These are phyloP conservation scores for Bolinopsis microptera DNA, from an alignment of 37 sponge, comb jelly and placozoan species.

Conservation along the genomic window DNA sequence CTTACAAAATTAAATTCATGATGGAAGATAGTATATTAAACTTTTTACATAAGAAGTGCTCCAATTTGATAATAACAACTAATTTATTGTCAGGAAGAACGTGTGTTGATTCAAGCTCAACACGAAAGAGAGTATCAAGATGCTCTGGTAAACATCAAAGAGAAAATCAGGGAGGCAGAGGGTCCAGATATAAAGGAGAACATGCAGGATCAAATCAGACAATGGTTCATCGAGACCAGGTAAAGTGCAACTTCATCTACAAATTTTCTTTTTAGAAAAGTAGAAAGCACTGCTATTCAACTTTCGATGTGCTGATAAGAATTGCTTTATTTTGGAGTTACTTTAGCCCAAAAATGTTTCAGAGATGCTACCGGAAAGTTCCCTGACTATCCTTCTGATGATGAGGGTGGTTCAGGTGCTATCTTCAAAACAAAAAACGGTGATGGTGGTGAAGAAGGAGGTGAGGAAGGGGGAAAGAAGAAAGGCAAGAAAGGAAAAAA, in stretches of 20 bases:
- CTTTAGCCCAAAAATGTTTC: no score
- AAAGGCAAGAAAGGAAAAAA: slow-evolving; percentile 77
- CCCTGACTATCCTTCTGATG: slow-evolving; percentile 92
- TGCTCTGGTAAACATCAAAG: slow-evolving; percentile 89
- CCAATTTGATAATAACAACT: background rate
- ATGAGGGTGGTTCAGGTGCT: slow-evolving; percentile 91
- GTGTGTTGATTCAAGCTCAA: slow-evolving; percentile 82
- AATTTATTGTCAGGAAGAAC: slow-evolving; percentile 73
- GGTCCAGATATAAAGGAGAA: slow-evolving; percentile 97
- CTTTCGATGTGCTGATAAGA: no score
- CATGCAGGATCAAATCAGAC: slow-evolving; percentile 98
- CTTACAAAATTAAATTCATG: no score
- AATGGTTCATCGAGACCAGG: slow-evolving; percentile 99
- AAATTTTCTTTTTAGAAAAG: no score
- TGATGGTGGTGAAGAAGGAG: slow-evolving; percentile 71
- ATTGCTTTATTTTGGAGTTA: no score
- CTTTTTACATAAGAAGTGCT: background rate
- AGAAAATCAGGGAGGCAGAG: slow-evolving; percentile 83
- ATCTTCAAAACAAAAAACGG: slow-evolving; percentile 90
- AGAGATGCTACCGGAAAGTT: slow-evolving; percentile 99
- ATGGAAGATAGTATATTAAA: no score
- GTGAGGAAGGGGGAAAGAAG: slow-evolving; percentile 74
- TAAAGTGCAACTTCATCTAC: slow-evolving; percentile 41
- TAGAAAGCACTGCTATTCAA: no score
- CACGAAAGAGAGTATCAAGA: slow-evolving; percentile 88